phyloP scores from a whole-genome alignment of 2,888 invertebrate species.

The Boloria euphrosyne region DNA sequence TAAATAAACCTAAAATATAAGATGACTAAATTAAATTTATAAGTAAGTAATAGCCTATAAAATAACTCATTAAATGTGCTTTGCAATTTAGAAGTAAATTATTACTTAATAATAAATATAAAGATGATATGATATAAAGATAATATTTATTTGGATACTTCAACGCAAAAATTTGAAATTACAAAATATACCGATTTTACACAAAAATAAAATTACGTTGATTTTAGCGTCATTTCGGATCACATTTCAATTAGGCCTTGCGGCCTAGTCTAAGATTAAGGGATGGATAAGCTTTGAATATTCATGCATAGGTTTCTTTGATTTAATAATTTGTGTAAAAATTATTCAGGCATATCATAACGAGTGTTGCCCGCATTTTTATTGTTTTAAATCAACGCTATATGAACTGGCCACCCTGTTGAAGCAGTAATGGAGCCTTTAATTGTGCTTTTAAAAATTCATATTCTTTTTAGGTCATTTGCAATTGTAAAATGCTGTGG shows the following conservation, averaged over 20 bases:
- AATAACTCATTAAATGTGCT: no score
- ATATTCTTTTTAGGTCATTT: background rate
- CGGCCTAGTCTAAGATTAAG: slow-evolving; percentile 11
- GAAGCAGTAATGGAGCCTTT: slow-evolving; percentile 10
- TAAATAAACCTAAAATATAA: no score
- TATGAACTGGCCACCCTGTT: slow-evolving; percentile 16
- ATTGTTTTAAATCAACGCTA: slow-evolving; percentile 28
- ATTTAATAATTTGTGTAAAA: slow-evolving; percentile 24
- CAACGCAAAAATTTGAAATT: background rate
- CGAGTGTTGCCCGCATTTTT: slow-evolving; percentile 21
- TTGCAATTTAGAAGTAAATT: no score
- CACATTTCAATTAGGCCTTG: slow-evolving; percentile 12
- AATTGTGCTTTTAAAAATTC: slow-evolving; percentile 12
- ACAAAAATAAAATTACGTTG: background rate
- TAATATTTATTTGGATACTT: slow-evolving; percentile 1
- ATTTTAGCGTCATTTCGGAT: background rate
- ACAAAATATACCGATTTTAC: background rate
- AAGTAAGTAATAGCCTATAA: no score
- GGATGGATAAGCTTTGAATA: slow-evolving; percentile 17
- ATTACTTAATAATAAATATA: background rate
- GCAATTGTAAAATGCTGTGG: background rate
- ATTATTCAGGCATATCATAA: slow-evolving; percentile 25
- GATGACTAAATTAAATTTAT: no score
- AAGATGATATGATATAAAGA: background rate
- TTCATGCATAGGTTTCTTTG: slow-evolving; percentile 15